These are phyloP conservation scores for Episyrphus balteatus DNA, from an alignment of 1,140 invertebrate genomes.

Conservation along the genomic window DNA sequence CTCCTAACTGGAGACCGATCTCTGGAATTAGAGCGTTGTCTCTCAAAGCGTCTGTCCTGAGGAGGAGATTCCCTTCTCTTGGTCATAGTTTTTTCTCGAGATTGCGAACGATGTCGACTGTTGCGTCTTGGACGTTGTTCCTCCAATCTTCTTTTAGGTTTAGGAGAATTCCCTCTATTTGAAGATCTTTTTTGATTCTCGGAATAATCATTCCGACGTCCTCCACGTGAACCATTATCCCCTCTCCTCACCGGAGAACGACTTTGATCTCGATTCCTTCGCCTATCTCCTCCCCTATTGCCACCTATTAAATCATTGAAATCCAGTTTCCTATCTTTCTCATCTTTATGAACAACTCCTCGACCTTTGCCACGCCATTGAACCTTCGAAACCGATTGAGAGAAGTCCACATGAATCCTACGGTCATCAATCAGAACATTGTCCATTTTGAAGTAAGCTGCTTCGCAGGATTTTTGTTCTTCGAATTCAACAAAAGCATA, in stretches of 20 bases:
- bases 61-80: not conserved
- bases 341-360: slow-evolving; percentile 45
- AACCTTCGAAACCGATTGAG: slow-evolving; percentile 92
- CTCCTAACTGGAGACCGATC: not conserved
- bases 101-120: not conserved
- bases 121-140: slow-evolving; percentile 9
- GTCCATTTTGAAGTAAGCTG: slow-evolving; percentile 99
- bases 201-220: not conserved
- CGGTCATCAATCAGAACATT: slow-evolving; percentile 98
- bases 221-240: not conserved
- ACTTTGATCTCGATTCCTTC: not conserved
- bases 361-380: slow-evolving; percentile 77
- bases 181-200: slow-evolving; percentile 7
- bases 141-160: slow-evolving; percentile 18
- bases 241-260: not conserved
- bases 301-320: slow-evolving; percentile 23
- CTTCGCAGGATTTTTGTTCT: slow-evolving; percentile 88
- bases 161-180: slow-evolving; percentile 8
- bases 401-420: slow-evolving; percentile 98
- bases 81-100: not conserved
- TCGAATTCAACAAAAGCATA: slow-evolving; percentile 99
- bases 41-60: not conserved
- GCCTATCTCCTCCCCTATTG: slow-evolving; percentile 5
- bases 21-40: not conserved
- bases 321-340: slow-evolving; percentile 15